Conservation (phyloP, 2,797 vertebrate genomes). For the Parauchenoglanis ngamensis region DNA sequence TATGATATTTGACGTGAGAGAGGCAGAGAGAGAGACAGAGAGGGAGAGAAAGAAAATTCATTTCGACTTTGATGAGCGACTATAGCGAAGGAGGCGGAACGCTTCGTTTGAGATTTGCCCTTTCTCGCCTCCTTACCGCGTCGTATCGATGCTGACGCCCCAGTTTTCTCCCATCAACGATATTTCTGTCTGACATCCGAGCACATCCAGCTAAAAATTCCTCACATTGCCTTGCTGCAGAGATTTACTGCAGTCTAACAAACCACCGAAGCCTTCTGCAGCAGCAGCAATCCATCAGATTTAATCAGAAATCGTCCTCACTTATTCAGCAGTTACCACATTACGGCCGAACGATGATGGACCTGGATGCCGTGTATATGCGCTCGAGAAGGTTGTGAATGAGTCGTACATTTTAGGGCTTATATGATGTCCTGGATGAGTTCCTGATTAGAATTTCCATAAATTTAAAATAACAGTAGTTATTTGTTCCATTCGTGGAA, state of each 20-base stretch:
- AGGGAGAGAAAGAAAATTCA: background rate
- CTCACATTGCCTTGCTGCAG: background rate
- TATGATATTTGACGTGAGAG: background rate
- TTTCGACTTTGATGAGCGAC: conserved; percentile 22
- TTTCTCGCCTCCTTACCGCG: conserved; percentile 22
- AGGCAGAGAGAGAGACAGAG: background rate
- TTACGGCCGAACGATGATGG: background rate
- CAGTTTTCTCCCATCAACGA: conserved; percentile 40
- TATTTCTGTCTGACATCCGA: conserved; percentile 48
- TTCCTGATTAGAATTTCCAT: background rate
- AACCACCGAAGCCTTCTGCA: conserved; percentile 22
- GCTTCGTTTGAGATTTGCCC: background rate
- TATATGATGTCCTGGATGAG: too few species aligned
- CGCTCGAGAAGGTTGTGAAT: background rate
- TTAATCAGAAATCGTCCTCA: conserved; percentile 6
- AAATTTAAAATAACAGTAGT: background rate
- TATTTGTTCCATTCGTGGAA: too few species aligned
- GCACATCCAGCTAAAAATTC: conserved; percentile 46
- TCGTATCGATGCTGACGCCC: conserved; percentile 44
- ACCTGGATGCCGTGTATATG: background rate
- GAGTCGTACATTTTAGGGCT: background rate
- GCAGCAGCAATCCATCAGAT: conserved; percentile 12
- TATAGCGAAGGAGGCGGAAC: background rate
- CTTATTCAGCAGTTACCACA: background rate
- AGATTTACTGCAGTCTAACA: background rate